These are phyloP conservation scores for Ornithorhynchus anatinus DNA, from an alignment of 2,113 vertebrate genomes.

Conservation along the genomic window DNA sequence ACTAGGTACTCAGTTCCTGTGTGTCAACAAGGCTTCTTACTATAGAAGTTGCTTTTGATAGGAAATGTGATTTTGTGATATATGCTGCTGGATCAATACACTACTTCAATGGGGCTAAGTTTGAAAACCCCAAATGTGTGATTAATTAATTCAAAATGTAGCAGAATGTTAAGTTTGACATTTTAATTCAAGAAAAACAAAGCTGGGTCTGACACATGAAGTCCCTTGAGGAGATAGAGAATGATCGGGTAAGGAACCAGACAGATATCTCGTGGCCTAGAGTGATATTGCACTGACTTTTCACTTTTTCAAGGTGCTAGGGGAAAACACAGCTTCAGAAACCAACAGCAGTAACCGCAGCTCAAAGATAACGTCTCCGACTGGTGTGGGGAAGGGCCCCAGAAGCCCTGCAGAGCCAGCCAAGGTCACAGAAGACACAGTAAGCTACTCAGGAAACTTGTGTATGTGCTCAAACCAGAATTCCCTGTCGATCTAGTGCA, in stretches of 20 bases:
- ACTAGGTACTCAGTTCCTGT: too few relatives aligned
- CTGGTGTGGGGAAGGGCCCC: too few relatives aligned
- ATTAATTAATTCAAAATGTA: slow-evolving; percentile 30
- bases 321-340: background rate
- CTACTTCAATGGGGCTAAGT: slow-evolving; percentile 22
- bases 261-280: slow-evolving; percentile 28
- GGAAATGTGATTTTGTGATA: background rate
- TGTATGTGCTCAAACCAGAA: too few relatives aligned
- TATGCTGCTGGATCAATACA: background rate
- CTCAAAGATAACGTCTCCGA: too few relatives aligned
- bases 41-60: too few relatives aligned
- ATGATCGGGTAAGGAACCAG: slow-evolving; percentile 40
- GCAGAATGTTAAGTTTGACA: slow-evolving; percentile 14
- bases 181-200: slow-evolving; percentile 38
- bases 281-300: slow-evolving; percentile 36
- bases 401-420: slow-evolving; percentile 49
- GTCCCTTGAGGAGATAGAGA: slow-evolving; percentile 22
- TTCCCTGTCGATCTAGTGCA: too few relatives aligned
- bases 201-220: background rate
- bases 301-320: slow-evolving; percentile 33
- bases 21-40: too few relatives aligned
- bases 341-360: too few relatives aligned
- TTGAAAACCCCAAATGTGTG: slow-evolving; percentile 32
- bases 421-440: background rate
- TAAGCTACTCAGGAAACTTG: background rate